Evolutionary conservation across 2,888 invertebrate species (phyloP).

Genomic region (Synanthedon vespiformis): DNA sequence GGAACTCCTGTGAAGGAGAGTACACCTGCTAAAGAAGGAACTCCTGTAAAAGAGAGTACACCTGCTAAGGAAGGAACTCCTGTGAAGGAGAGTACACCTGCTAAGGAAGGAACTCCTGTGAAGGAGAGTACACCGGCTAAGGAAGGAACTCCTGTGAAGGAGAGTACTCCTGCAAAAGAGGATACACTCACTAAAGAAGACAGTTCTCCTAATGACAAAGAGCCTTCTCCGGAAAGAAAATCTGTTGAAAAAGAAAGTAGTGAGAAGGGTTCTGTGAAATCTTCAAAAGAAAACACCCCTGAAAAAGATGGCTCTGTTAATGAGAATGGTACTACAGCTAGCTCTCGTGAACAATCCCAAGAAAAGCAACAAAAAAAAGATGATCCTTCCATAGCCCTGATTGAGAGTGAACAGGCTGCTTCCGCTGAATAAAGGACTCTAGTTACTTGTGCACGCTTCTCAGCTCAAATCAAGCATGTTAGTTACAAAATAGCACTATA

Average conservation of each 20-base stretch:
- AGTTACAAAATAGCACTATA: background rate
- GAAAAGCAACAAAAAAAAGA: constrained; percentile 50
- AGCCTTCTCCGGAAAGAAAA: constrained; percentile 26
- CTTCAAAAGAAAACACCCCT: constrained; percentile 41
- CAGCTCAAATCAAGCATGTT: background rate
- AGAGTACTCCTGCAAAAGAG: constrained; percentile 22
- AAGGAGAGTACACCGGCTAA: constrained; percentile 26
- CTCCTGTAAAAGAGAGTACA: constrained; percentile 17
- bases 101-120: constrained; percentile 13
- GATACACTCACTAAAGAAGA: constrained; percentile 20
- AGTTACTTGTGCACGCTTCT: background rate
- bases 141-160: constrained; percentile 24
- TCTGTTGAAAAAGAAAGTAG: constrained; percentile 30
- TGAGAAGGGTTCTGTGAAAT: constrained; percentile 25
- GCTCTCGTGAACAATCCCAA: constrained; percentile 54
- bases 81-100: constrained; percentile 16
- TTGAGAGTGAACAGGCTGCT: constrained; percentile 51
- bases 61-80: constrained; percentile 25
- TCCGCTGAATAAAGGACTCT: constrained; percentile 44
- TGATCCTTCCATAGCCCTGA: constrained; percentile 50
- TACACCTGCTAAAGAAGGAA: constrained; percentile 22
- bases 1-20: constrained; percentile 6
- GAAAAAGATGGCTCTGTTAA: constrained; percentile 37
- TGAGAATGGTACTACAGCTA: constrained; percentile 49
- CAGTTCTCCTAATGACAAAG: constrained; percentile 16